phyloP scores from a whole-genome alignment of 2,888 invertebrate species.

The Campopleginae sp. region DNA sequence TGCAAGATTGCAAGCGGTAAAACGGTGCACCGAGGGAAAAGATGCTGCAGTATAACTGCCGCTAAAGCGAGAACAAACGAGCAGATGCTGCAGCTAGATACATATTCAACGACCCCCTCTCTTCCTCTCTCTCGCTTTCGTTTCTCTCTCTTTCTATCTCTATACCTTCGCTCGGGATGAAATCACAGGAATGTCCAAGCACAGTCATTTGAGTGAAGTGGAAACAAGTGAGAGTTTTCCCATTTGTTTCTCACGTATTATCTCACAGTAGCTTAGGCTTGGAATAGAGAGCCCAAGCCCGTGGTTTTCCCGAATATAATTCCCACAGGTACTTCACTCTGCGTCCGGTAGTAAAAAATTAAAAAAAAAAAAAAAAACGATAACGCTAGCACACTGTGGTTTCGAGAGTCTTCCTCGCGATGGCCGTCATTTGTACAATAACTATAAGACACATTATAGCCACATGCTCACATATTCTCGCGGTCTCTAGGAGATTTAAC shows the following conservation, averaged over 20 bases:
- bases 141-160: conserved; percentile 28
- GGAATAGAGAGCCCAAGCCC: conserved; percentile 16
- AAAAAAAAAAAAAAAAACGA: conserved; percentile 12
- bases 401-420: neutral
- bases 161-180: conserved; percentile 46
- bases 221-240: conserved; percentile 56
- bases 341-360: conserved; percentile 46
- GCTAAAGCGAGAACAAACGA: conserved; percentile 44
- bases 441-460: neutral
- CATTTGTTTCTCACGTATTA: conserved; percentile 66
- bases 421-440: conserved; percentile 17
- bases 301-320: conserved; percentile 62
- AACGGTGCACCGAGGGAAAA: conserved; percentile 32
- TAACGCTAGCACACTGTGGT: conserved; percentile 21
- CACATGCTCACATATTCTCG: neutral
- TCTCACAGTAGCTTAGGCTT: conserved; percentile 8
- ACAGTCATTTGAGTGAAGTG: conserved; percentile 55
- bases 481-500: neutral
- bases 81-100: conserved; percentile 59
- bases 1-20: conserved; percentile 45
- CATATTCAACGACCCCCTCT: conserved; percentile 32
- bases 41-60: conserved; percentile 42
- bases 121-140: conserved; percentile 11
- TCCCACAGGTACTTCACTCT: conserved; percentile 48
- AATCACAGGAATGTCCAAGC: conserved; percentile 66